Percentiles rank a stretch among this genome's conserved stretches.
Conservation (phyloP, 1,140 invertebrate species). For the Temnothorax longispinosus region DNA sequence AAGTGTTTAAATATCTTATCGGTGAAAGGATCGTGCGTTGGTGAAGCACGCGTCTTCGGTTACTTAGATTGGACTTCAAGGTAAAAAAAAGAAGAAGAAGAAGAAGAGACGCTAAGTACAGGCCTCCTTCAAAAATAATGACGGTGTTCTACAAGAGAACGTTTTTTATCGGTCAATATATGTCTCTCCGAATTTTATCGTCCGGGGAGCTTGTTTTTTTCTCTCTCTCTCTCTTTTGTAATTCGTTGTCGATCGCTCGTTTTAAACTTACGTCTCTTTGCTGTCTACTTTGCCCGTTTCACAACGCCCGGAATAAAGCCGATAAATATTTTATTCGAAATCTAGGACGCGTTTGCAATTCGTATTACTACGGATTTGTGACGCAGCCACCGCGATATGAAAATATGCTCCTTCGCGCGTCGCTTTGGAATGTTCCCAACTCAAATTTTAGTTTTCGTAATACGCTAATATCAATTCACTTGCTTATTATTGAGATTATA, state of each 20-base stretch:
- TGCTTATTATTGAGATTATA: neutral
- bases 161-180: neutral
- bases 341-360: constrained; percentile 44
- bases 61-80: constrained; percentile 36
- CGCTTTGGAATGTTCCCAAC: neutral
- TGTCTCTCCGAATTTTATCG: neutral
- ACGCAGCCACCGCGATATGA: constrained; percentile 12
- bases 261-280: neutral
- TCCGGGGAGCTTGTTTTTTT: too few relatives aligned
- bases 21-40: constrained; percentile 67
- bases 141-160: neutral
- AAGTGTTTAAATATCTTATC: constrained; percentile 72
- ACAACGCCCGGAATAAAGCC: constrained; percentile 8
- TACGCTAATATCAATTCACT: neutral
- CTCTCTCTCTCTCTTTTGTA: neutral
- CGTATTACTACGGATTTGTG: constrained; percentile 14
- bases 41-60: constrained; percentile 11
- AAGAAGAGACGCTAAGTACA: neutral
- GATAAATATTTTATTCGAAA: constrained; percentile 39
- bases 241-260: neutral
- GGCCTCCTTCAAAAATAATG: neutral
- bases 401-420: constrained; percentile 3
- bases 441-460: constrained; percentile 5
- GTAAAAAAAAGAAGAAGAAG: neutral
- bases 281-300: neutral